Base-by-base conservation (phyloP, 2,113 vertebrate genomes). In the Labeo rohita region DNA sequence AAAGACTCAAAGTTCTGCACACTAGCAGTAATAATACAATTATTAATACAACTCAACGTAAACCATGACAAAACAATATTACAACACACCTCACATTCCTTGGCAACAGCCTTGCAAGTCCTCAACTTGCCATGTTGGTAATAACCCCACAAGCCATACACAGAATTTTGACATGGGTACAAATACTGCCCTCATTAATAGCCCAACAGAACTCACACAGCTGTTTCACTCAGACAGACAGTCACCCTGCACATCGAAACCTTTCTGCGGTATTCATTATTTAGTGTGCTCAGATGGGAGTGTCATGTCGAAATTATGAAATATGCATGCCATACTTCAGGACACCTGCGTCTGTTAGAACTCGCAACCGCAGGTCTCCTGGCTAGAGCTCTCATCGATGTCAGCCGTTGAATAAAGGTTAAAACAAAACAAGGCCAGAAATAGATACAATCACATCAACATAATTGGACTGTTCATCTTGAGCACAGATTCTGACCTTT, bases 351-450 rank as follows among this genome's bases (percentile, higher is more conserved):
- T 73, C 81, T 73, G 66, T 70, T 52, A 50, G 66, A 83, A 56
- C 81, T 39, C 79, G 0, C 59, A 59, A 66, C 63, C 10, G 16
- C 80, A 34, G 28, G 80, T 68, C 34, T 72, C 81, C n/a, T 83
- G 81, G 81, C 34, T 56, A 34, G 49, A 73, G 81, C 50, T 83
- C 81, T 73, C 28, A 56, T 50, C 66, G 12, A 43, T 83, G 81
- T 45, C 84, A 80, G 84, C 87, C 83, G 88, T 56, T 83, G 86
- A 84, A 89, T 74, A 83, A 84, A 87, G 85, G 85, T 83, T 83
- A 47, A 56, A 86, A 77, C 65, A 86, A 89, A 85, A 85, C 86
- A 83, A 85, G 73, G 68, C 28, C 84, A 86, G 43, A 49, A 85
- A 70, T 80, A 43, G 82, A 36, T 65, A 66, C 84, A 86, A 50